Conservation (phyloP, 2,797 vertebrate genomes). For the Lophius americanus region DNA sequence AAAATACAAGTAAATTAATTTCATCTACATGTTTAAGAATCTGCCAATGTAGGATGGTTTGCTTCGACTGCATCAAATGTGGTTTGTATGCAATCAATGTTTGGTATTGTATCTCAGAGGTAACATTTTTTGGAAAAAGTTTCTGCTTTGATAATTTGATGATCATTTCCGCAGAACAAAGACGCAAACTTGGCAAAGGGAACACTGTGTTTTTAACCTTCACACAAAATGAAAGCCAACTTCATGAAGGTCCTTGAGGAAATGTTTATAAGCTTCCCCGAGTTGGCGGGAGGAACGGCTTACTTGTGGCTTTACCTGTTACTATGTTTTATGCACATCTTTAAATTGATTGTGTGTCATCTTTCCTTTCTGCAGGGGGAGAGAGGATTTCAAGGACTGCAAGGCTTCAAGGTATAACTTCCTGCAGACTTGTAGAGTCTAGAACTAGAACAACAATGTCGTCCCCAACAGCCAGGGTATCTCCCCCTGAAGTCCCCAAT, state of each 20-base stretch:
- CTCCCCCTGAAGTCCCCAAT: too few relatives aligned
- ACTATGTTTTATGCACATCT: conserved; percentile 29
- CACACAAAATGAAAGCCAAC: conserved; percentile 30
- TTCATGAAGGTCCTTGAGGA: conserved; percentile 40
- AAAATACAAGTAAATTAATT: conserved; percentile 5
- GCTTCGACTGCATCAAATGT: too few relatives aligned
- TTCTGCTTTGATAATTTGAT: conserved; percentile 22
- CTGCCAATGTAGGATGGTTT: conserved; percentile 3
- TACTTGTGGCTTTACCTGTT: background rate
- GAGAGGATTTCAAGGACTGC: conserved; percentile 81
- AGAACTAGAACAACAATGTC: conserved; percentile 27
- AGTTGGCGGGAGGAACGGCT: conserved; percentile 30
- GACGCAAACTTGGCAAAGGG: conserved; percentile 27
- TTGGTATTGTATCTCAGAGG: background rate
- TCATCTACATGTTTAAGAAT: background rate
- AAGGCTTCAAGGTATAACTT: conserved; percentile 89
- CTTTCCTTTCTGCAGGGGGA: conserved; percentile 80
- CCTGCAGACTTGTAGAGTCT: conserved; percentile 14
- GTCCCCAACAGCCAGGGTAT: conserved; percentile 8
- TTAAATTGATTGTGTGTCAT: conserved; percentile 38
- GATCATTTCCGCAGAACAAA: conserved; percentile 16
- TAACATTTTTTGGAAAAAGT: conserved; percentile 11
- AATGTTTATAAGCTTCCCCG: background rate
- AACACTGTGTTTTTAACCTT: conserved; percentile 42
- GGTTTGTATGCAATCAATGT: too few relatives aligned